Conservation (phyloP, 2,888 invertebrate genomes). For the Ennomos erosarius region DNA sequence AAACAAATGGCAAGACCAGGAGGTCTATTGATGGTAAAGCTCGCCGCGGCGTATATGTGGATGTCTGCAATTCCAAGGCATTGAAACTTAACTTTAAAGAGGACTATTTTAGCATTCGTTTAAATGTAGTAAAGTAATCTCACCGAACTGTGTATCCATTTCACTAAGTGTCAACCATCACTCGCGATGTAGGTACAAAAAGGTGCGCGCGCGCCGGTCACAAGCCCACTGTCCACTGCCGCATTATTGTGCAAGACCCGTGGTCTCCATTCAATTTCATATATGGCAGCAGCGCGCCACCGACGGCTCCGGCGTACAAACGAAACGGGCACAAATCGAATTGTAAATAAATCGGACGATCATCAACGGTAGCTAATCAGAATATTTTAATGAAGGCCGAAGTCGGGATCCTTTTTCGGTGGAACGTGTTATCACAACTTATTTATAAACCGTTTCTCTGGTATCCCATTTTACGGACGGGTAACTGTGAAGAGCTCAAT, state of each 20-base stretch:
- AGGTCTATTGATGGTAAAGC: too few species aligned
- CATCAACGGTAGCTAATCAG: constrained; percentile 31
- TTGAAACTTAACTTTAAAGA: too few species aligned
- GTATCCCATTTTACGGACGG: neutral
- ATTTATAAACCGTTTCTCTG: constrained; percentile 14
- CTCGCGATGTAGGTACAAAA: constrained; percentile 18
- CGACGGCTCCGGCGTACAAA: constrained; percentile 58
- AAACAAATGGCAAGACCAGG: too few species aligned
- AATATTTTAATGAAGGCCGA: constrained; percentile 30
- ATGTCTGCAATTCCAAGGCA: too few species aligned
- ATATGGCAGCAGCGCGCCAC: constrained; percentile 76
- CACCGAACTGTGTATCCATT: constrained; percentile 23
- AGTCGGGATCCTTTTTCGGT: constrained; percentile 12
- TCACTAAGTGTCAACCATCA: constrained; percentile 14
- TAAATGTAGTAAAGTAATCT: constrained; percentile 4
- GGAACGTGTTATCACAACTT: constrained; percentile 2
- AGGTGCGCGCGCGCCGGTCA: constrained; percentile 52
- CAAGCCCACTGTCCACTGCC: constrained; percentile 58
- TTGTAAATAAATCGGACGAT: constrained; percentile 53
- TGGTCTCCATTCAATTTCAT: constrained; percentile 82
- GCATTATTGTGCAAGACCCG: constrained; percentile 80
- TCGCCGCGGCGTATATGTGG: too few species aligned
- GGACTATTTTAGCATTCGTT: neutral
- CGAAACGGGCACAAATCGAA: constrained; percentile 60
- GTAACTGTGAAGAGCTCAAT: too few species aligned